Conservation (phyloP, 2,797 vertebrate species). For the Gymnocypris eckloni region DNA sequence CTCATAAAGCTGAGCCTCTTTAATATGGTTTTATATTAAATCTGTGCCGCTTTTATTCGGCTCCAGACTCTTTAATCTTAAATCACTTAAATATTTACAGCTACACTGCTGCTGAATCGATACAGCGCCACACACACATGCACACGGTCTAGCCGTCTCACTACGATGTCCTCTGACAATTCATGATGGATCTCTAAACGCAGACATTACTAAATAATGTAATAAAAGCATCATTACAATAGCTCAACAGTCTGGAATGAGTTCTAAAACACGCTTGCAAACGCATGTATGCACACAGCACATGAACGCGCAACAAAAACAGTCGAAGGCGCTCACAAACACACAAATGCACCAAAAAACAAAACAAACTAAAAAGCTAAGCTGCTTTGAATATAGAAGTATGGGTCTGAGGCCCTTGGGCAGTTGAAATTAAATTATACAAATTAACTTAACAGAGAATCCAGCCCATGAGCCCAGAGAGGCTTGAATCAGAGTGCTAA, state of each 20-base stretch:
- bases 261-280: slow-evolving; percentile 26
- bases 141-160: slow-evolving; percentile 7
- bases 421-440: slow-evolving; percentile 49
- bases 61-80: slow-evolving; percentile 51
- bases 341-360: background rate
- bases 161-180: slow-evolving; percentile 36
- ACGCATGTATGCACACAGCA: background rate
- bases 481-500: slow-evolving; percentile 37
- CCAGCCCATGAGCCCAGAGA: slow-evolving; percentile 25
- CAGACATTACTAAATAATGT: slow-evolving; percentile 27
- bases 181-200: background rate
- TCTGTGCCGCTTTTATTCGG: slow-evolving; percentile 54
- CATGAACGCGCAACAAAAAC: background rate
- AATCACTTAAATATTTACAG: slow-evolving; percentile 54
- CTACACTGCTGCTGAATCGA: slow-evolving; percentile 48
- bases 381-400: slow-evolving; percentile 13
- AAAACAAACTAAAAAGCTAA: background rate
- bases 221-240: slow-evolving; percentile 34
- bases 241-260: slow-evolving; percentile 6
- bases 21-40: slow-evolving; percentile 54
- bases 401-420: slow-evolving; percentile 2
- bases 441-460: slow-evolving; percentile 50
- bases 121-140: slow-evolving; percentile 31
- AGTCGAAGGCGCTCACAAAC: background rate
- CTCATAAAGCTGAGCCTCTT: slow-evolving; percentile 44